A percentile compares a stretch with the other conserved stretches of the same genome.
Conservation (phyloP, 2,797 vertebrate genomes). For the Mormyrops boulengeri region DNA sequence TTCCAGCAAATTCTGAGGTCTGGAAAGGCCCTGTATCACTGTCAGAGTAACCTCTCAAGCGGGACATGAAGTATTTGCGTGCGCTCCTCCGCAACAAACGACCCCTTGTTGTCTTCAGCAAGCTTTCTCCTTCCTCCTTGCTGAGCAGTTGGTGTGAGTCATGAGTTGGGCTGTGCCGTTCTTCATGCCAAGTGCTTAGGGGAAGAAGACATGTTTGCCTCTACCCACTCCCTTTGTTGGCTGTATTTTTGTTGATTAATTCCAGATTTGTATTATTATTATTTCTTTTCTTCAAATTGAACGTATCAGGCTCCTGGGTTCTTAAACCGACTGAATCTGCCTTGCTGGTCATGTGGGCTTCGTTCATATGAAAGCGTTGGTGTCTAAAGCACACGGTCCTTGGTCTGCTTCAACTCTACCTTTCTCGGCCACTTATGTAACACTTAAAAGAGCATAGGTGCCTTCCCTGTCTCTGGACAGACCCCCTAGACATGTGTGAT, state of each 20-base stretch:
- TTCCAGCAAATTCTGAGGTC: neutral
- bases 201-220: neutral
- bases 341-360: neutral
- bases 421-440: neutral
- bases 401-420: neutral
- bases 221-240: slow-evolving; percentile 2
- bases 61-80: neutral
- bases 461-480: neutral
- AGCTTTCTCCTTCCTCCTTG: neutral
- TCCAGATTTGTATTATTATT: neutral
- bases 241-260: neutral
- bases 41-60: neutral
- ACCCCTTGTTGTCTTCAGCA: neutral
- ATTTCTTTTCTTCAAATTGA: neutral
- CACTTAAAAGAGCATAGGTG: neutral
- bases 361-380: neutral
- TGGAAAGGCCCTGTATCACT: neutral
- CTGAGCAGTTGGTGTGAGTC: slow-evolving; percentile 7
- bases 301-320: neutral
- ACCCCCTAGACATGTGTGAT: neutral
- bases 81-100: neutral
- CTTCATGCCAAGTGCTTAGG: neutral
- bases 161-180: neutral
- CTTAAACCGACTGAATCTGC: neutral
- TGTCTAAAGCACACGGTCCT: neutral